These are phyloP conservation scores for Netelia inedita DNA, from an alignment of 2,888 invertebrate species.

Conservation along the genomic window DNA sequence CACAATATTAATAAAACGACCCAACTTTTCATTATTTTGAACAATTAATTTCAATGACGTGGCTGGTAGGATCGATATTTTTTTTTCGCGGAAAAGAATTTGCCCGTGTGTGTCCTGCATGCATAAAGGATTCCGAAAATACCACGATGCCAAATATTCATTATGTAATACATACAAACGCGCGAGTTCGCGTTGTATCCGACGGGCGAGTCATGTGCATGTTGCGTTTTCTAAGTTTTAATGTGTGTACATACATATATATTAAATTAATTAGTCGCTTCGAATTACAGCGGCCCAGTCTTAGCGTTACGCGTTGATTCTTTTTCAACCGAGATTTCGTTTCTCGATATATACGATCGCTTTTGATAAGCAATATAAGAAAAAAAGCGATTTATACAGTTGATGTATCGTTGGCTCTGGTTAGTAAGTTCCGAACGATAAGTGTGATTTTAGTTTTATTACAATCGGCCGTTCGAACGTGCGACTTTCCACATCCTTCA, in stretches of 20 bases:
- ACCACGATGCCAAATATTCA: slow-evolving; percentile 53
- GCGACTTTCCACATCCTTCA: background rate
- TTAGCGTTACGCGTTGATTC: slow-evolving; percentile 23
- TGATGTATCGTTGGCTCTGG: slow-evolving; percentile 7
- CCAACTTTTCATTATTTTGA: too few species aligned
- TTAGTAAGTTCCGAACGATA: slow-evolving; percentile 20
- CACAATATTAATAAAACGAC: too few species aligned
- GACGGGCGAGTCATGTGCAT: slow-evolving; percentile 24
- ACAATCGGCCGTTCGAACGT: background rate
- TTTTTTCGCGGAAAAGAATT: slow-evolving; percentile 19
- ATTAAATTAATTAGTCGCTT: slow-evolving; percentile 9
- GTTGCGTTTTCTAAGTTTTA: slow-evolving; percentile 36
- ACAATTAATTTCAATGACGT: slow-evolving; percentile 10
- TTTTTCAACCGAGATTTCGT: slow-evolving; percentile 10
- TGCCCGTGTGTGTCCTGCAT: slow-evolving; percentile 11
- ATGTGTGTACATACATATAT: slow-evolving; percentile 12
- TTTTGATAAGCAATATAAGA: background rate
- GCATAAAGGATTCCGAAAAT: slow-evolving; percentile 23
- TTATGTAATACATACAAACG: slow-evolving; percentile 26
- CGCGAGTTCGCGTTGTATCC: slow-evolving; percentile 10
- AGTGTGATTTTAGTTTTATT: slow-evolving; percentile 12
- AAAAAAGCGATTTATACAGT: slow-evolving; percentile 2
- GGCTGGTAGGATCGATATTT: background rate
- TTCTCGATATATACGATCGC: slow-evolving; percentile 17
- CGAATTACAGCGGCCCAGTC: background rate